Percentiles rank a stretch among this genome's conserved stretches.
These are phyloP conservation scores for Chamaea fasciata DNA, from an alignment of 2,113 vertebrate species.

Conservation along the genomic window DNA sequence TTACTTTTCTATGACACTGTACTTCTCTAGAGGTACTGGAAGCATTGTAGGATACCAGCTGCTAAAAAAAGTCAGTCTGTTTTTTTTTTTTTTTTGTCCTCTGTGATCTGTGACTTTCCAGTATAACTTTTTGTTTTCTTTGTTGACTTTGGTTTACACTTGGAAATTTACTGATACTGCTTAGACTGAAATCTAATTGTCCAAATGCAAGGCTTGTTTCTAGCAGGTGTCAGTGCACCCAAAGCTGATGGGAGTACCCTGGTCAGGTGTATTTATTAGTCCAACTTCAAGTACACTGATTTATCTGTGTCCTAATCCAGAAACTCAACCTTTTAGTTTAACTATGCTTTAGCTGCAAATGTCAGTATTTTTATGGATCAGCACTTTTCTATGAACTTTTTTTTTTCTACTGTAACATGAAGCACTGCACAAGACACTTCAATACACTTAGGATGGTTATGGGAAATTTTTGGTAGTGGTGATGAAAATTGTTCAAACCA, in stretches of 20 bases:
- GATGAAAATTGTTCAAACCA: background rate
- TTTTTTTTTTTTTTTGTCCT: background rate
- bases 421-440: background rate
- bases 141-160: background rate
- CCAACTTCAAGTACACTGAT: background rate
- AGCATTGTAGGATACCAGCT: background rate
- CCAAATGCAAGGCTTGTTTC: background rate
- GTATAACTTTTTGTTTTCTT: background rate
- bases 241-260: background rate
- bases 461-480: background rate
- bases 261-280: background rate
- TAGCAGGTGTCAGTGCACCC: background rate
- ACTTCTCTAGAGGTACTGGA: background rate
- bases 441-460: background rate
- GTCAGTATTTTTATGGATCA: background rate
- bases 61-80: background rate
- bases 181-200: background rate
- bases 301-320: background rate
- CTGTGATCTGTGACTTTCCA: background rate
- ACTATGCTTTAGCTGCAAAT: background rate
- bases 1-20: background rate
- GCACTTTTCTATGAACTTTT: background rate
- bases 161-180: background rate
- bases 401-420: background rate
- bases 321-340: background rate